Percentiles rank a stretch among this genome's conserved stretches.
Conservation (phyloP, 2,797 vertebrate genomes). For the Apogon talboti region DNA sequence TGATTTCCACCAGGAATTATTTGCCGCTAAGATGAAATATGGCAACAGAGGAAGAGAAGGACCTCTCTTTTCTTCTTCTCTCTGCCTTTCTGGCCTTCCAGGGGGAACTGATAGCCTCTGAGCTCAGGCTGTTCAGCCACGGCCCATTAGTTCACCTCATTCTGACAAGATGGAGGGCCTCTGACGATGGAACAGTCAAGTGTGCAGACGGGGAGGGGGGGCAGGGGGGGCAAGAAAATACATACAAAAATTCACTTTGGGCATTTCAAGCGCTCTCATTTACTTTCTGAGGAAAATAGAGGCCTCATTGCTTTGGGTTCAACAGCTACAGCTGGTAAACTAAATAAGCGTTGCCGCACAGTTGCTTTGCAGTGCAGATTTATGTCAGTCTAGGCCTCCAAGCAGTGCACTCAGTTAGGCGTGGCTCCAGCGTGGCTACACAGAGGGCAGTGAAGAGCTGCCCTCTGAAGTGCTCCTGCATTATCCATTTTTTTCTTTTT, state of each 20-base stretch:
- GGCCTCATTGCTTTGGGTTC: conserved; percentile 66
- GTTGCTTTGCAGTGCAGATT: conserved; percentile 65
- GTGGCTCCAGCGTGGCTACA: conserved; percentile 40
- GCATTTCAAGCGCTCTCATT: conserved; percentile 53
- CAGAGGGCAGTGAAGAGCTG: conserved; percentile 51
- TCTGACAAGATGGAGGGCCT: conserved; percentile 78
- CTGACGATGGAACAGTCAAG: conserved; percentile 67
- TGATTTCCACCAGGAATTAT: conserved; percentile 29
- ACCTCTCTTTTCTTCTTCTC: conserved; percentile 40
- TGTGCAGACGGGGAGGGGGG: conserved; percentile 32
- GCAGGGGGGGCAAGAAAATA: conserved; percentile 31
- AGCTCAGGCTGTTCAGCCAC: conserved; percentile 71
- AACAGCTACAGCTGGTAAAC: conserved; percentile 69
- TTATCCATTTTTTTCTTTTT: conserved; percentile 36
- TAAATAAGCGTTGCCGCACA: conserved; percentile 61
- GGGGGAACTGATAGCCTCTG: conserved; percentile 74
- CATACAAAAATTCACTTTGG: conserved; percentile 41
- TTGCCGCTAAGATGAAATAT: conserved; percentile 41
- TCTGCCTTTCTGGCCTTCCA: conserved; percentile 56
- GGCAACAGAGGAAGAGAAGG: conserved; percentile 27
- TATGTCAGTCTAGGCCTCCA: conserved; percentile 63
- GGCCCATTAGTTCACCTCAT: conserved; percentile 76
- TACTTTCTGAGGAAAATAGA: conserved; percentile 50
- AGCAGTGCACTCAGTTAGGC: conserved; percentile 59
- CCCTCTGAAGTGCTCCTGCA: conserved; percentile 60